Evolutionary conservation across 2,113 vertebrate species (phyloP).

Genomic region (Tupaia chinensis): DNA sequence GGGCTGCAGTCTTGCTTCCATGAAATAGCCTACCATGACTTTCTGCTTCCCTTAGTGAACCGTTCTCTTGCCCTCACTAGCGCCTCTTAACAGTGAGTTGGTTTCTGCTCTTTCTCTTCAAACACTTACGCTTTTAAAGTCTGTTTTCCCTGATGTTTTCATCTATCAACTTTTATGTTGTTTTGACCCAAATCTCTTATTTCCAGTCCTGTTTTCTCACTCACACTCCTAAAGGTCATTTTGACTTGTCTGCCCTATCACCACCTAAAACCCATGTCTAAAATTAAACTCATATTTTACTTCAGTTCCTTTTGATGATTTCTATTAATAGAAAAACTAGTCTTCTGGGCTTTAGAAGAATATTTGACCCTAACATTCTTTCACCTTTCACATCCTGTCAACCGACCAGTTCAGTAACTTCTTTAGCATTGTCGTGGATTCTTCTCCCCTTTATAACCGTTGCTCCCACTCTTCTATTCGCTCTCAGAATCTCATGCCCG

Average conservation of each 20-base stretch:
- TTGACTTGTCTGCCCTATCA: not conserved
- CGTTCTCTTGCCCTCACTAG: not conserved
- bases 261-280: constrained; percentile 50
- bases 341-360: constrained; percentile 32
- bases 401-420: not conserved
- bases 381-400: not conserved
- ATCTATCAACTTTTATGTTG: constrained; percentile 29
- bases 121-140: constrained; percentile 16
- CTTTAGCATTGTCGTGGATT: not conserved
- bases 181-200: constrained; percentile 42
- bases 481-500: not conserved
- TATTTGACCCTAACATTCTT: constrained; percentile 39
- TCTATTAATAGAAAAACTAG: constrained; percentile 49
- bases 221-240: constrained; percentile 30
- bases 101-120: constrained; percentile 38
- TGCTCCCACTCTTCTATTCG: not conserved
- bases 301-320: constrained; percentile 33
- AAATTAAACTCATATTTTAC: constrained; percentile 72
- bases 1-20: not conserved
- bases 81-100: not conserved
- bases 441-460: not conserved
- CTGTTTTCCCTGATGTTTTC: constrained; percentile 40
- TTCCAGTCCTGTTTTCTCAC: constrained; percentile 29
- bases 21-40: not conserved
- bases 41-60: not conserved